Percentiles rank a stretch among this genome's conserved stretches.
These are phyloP conservation scores for Nesometra sesokonis DNA, from an alignment of 35 echinoderm and acorn worm species.

Conservation along the genomic window DNA sequence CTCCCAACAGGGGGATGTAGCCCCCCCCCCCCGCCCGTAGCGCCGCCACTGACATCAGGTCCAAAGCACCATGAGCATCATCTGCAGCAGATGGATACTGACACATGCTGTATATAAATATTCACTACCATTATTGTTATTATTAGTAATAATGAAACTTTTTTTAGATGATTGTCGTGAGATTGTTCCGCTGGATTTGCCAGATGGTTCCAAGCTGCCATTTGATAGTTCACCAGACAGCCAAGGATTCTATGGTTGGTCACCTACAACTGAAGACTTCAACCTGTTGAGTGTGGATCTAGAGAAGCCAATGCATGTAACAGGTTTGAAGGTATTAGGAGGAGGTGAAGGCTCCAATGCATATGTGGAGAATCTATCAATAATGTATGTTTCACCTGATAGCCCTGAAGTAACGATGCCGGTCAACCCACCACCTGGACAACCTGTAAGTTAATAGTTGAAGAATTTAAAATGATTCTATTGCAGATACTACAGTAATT, in stretches of 20 bases:
- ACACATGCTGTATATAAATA: no score
- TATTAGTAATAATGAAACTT: no score
- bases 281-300: background rate
- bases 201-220: background rate
- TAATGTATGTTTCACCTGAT: background rate
- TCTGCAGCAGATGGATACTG: no score
- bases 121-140: no score
- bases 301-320: background rate
- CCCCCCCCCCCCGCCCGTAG: no score
- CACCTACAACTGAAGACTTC: background rate
- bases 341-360: background rate
- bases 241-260: background rate
- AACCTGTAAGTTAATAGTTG: background rate
- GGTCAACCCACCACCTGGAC: background rate
- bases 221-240: background rate
- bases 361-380: background rate
- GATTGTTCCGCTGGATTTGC: background rate
- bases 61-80: no score
- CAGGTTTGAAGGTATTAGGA: background rate
- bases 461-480: no score
- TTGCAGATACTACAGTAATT: no score
- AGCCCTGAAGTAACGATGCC: background rate
- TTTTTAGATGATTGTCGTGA: background rate
- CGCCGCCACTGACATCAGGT: no score
- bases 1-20: no score